Base-by-base conservation (phyloP, 1,140 invertebrate species). In the Drosophila persimilis region DNA sequence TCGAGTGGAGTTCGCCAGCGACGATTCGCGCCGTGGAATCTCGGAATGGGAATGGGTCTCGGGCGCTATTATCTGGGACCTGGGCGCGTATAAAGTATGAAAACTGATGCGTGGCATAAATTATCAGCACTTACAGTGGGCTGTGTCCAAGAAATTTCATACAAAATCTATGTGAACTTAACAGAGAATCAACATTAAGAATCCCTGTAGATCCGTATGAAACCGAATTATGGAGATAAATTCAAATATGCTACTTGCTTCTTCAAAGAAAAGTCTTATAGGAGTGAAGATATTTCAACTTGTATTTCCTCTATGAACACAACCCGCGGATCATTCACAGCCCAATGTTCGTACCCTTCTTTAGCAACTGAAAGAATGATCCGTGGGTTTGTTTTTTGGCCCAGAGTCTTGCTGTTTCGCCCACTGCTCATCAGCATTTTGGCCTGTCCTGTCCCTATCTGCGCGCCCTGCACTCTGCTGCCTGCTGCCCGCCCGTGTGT, bases 71-170 rank as follows among this genome's bases (percentile, higher is more conserved):
- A 86, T 86, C 83, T 86, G 70, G 53, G 26, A 3, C 35, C 35
- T 13, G 35, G 35, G 11, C 45, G 74, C 55, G 74, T 75, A 86
- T 86, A 86, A 86, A 86, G 83, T 86, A 88, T 74, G 75, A 66
- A 83, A 86, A 86, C 67, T 86, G 83, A 86, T 86, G 83, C 78
- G 78, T 60, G 64, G 47, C 78, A 86, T 86, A 86, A 86, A 86
- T 88, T 88, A 86, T 73, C 78, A 88, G 41, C 51, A n/a, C 6
- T 41, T 29, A 88, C 83, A 61, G 74, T 88, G 83, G 63, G 2
- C 1, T 7, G 7, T 0, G 17, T 0, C 2, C 0, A 6, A 3
- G 3, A 26, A 8, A 63, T 6, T 29, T 1, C 0, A 9, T 3
- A 0, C 8, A 20, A 1, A 29, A 57, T 17, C 2, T 6, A 13